Conservation (phyloP, 37 sponge, comb jelly and placozoan genomes). For the Axinella damicornis region DNA sequence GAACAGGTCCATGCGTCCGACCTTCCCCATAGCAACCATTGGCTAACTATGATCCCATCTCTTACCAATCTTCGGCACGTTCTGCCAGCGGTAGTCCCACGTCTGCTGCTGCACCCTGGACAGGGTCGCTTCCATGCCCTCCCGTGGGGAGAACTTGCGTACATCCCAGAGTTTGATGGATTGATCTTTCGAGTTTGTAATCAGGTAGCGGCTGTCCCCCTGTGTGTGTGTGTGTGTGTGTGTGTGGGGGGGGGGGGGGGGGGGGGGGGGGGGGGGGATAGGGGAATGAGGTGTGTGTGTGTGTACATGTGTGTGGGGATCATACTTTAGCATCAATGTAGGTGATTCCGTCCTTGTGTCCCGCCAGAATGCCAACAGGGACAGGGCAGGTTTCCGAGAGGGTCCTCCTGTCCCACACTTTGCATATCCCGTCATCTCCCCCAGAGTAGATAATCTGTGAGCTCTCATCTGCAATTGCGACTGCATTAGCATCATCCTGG, state of each 20-base stretch:
- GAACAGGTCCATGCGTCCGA: too few relatives aligned
- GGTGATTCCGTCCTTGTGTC: conserved; percentile 92
- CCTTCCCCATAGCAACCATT: too few relatives aligned
- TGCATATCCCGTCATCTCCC: conserved; percentile 69
- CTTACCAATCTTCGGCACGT: conserved; percentile 61
- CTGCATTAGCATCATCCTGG: conserved; percentile 82
- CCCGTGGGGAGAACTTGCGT: conserved; percentile 59
- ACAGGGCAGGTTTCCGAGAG: conserved; percentile 43
- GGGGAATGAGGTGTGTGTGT: background rate
- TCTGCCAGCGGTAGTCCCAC: conserved; percentile 91
- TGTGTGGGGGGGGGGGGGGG: background rate
- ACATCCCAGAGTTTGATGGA: conserved; percentile 94
- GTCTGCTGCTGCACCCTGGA: conserved; percentile 41
- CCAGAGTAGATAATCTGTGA: conserved; percentile 80
- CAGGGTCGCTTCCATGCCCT: conserved; percentile 47
- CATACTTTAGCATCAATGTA: conserved; percentile 83
- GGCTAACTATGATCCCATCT: too few relatives aligned
- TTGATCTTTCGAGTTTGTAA: conserved; percentile 96
- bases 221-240: conserved; percentile 1
- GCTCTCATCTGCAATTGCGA: conserved; percentile 57
- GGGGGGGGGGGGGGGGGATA: too few relatives aligned
- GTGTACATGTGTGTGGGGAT: background rate
- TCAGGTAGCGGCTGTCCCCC: conserved; percentile 80
- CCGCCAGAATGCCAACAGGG: conserved; percentile 88
- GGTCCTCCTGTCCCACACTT: conserved; percentile 87